Evolutionary conservation across 1,140 invertebrate genomes (phyloP), one percentile per base, ranked within the genome.

Genomic region (Zophobas atratus): DNA sequence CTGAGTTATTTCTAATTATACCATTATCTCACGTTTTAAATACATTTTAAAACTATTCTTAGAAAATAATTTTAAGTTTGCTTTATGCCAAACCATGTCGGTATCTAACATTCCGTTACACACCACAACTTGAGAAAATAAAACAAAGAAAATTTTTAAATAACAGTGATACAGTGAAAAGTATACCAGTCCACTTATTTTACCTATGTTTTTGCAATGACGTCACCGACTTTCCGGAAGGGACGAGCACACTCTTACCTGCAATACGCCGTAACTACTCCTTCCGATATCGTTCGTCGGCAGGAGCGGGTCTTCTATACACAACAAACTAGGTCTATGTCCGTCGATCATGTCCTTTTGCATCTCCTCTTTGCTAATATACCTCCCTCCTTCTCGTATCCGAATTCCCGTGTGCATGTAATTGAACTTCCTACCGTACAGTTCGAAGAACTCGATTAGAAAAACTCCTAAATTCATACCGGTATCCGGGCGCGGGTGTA

Each of bases 221-320:
- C 20, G 20, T 20, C 20, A 20, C 20, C 20, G 20, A 20, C 20
- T 20, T 20, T 20, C 20, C 20, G 38, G 6, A 63, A 1, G 38
- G 20, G 20, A 38, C 8, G 38, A 38, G 36, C 32, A 63, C 35
- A 63, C 6, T 38, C 36, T 79, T 82, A 86, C 86, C 76, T 88
- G 85, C 74, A 93, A 86, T 46, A 91, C 91, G 78, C 97, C 97
- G 86, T 98, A 99, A 82, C 97, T 98, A 88, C 96, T 97, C 78
- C 97, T 92, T n/a, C 97, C 98, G 86, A 98, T 98, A 86, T 98
- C 97, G 87, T 98, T 99, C 84, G 95, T 94, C 8, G 95, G 92
- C 79, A 95, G 96, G 32, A 99, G 88, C n/a, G 98, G 98, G 90
- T 99, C 98, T 90, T 99, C 97, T 81, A 99, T 99, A 86, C 97